phyloP scores from a whole-genome alignment of 2,888 invertebrate genomes.

The Chaetogeoica ovagalla region DNA sequence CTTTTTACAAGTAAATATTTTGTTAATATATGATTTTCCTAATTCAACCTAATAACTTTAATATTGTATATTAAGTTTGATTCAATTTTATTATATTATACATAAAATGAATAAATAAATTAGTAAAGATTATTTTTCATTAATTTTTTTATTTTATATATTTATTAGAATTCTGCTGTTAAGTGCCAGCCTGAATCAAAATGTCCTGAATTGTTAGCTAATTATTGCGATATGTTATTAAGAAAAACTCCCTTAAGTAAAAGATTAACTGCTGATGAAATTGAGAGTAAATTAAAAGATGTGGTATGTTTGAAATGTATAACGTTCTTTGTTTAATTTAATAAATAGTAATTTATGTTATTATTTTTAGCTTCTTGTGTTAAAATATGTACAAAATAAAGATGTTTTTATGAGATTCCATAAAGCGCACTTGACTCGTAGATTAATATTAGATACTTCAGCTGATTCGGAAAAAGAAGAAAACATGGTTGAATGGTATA shows the following conservation, averaged over 20 bases:
- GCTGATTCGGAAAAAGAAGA: conserved; percentile 99
- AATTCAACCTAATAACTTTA: too few relatives aligned
- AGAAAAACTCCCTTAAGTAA: conserved; percentile 95
- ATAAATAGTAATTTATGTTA: conserved; percentile 22
- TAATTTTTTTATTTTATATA: not conserved
- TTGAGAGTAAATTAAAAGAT: conserved; percentile 89
- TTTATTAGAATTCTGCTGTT: conserved; percentile 56
- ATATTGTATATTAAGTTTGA: too few relatives aligned
- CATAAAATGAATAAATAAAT: not conserved
- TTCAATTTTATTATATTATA: not conserved
- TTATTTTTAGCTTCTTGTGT: conserved; percentile 72
- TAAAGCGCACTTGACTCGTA: conserved; percentile 94
- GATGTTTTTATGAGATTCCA: conserved; percentile 99
- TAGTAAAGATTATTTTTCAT: not conserved
- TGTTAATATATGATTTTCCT: too few relatives aligned
- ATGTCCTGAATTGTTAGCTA: conserved; percentile 97
- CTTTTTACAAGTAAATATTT: too few relatives aligned
- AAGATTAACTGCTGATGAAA: conserved; percentile 93
- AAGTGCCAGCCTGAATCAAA: conserved; percentile 83
- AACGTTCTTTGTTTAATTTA: not conserved
- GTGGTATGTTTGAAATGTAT: conserved; percentile 66
- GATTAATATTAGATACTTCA: conserved; percentile 94
- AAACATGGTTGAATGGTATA: conserved; percentile 95
- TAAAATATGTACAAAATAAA: conserved; percentile 99
- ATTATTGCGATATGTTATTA: conserved; percentile 99